These are phyloP conservation scores for Coenonympha arcania DNA, from an alignment of 2,888 invertebrate species.

Conservation along the genomic window DNA sequence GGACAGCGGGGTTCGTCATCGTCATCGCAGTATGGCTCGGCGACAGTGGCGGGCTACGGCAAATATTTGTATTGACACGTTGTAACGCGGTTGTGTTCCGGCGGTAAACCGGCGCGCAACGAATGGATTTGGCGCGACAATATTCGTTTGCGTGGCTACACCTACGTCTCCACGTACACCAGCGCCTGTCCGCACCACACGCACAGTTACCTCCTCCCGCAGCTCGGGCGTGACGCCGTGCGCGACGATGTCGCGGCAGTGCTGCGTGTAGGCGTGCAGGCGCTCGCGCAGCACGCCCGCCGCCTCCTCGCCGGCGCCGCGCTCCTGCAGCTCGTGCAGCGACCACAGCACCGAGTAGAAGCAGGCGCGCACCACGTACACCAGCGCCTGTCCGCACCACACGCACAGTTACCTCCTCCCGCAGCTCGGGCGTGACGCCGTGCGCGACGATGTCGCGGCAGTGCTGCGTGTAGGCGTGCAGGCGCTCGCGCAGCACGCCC, in stretches of 20 bases:
- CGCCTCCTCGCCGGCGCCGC: slow-evolving; percentile 54
- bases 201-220: slow-evolving; percentile 85
- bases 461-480: slow-evolving; percentile 82
- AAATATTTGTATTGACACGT: too few relatives aligned
- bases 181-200: too few relatives aligned
- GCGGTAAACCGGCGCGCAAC: too few relatives aligned
- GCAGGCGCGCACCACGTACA: slow-evolving; percentile 83
- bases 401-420: slow-evolving; percentile 86
- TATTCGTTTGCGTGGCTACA: too few relatives aligned
- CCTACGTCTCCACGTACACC: too few relatives aligned
- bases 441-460: slow-evolving; percentile 62
- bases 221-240: slow-evolving; percentile 63
- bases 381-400: too few relatives aligned
- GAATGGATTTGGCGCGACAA: too few relatives aligned
- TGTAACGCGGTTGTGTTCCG: too few relatives aligned
- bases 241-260: slow-evolving; percentile 66
- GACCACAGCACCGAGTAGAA: slow-evolving; percentile 6
- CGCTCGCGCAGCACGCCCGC: slow-evolving; percentile 76
- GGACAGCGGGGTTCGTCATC: too few relatives aligned
- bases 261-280: slow-evolving; percentile 81
- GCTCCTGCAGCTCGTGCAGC: background rate
- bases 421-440: slow-evolving; percentile 68
- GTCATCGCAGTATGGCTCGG: too few relatives aligned
- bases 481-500: slow-evolving; percentile 76
- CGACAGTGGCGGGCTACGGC: too few relatives aligned